phyloP scores from a whole-genome alignment of 2,888 invertebrate species.

The Tryphoninae sp. region DNA sequence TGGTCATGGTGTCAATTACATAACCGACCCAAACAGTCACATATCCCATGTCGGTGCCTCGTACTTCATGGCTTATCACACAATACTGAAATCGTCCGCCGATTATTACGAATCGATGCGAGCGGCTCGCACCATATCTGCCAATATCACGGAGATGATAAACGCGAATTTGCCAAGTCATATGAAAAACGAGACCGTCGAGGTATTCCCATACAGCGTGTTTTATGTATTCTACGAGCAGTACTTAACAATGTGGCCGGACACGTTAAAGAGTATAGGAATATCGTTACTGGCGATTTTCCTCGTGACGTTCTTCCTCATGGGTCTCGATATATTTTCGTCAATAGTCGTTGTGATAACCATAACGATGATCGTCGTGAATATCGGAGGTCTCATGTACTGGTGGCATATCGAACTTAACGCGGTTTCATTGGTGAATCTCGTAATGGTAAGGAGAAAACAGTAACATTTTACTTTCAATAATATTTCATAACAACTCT shows the following conservation, averaged over 20 bases:
- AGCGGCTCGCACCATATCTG: constrained; percentile 90
- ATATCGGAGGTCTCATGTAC: constrained; percentile 97
- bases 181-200: constrained; percentile 82
- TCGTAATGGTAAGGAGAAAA: constrained; percentile 89
- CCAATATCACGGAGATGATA: constrained; percentile 91
- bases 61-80: constrained; percentile 97
- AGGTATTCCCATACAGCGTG: constrained; percentile 94
- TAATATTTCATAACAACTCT: constrained; percentile 8
- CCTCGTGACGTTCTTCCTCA: constrained; percentile 93
- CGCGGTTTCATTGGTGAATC: constrained; percentile 97
- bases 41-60: constrained; percentile 87
- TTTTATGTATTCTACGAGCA: constrained; percentile 99
- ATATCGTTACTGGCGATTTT: constrained; percentile 97
- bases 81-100: constrained; percentile 92
- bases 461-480: not conserved
- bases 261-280: constrained; percentile 92
- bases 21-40: constrained; percentile 77
- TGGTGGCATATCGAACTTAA: constrained; percentile 98
- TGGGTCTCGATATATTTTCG: constrained; percentile 96
- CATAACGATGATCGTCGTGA: constrained; percentile 95
- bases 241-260: constrained; percentile 97
- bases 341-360: constrained; percentile 94
- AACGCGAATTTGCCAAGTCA: constrained; percentile 83
- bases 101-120: constrained; percentile 96
- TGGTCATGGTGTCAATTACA: constrained; percentile 87